phyloP scores from a whole-genome alignment of 2,797 vertebrate species.

The Knipowitschia caucasica region DNA sequence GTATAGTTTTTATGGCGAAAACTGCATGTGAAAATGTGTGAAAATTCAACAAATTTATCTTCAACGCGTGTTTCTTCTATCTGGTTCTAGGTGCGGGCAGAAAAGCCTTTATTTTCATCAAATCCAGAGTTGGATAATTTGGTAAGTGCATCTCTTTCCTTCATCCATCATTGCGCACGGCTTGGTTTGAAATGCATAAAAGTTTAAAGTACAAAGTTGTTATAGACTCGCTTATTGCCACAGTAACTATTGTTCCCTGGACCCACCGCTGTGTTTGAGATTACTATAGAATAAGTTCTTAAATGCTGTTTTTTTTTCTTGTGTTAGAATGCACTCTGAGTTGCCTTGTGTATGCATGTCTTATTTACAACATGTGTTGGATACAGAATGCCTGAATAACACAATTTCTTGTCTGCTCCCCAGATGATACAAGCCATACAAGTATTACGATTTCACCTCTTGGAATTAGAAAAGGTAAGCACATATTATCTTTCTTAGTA shows the following conservation, averaged over 20 bases:
- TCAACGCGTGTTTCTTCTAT: constrained; percentile 57
- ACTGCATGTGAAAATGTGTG: constrained; percentile 23
- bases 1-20: no score
- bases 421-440: constrained; percentile 99
- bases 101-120: constrained; percentile 99
- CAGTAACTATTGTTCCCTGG: constrained; percentile 43
- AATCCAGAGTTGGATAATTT: constrained; percentile 99
- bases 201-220: constrained; percentile 42
- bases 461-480: constrained; percentile 99
- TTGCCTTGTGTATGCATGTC: no score
- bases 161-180: constrained; percentile 14
- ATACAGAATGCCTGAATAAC: not conserved
- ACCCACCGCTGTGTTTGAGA: constrained; percentile 35
- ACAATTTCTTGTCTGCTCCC: constrained; percentile 23
- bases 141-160: constrained; percentile 80
- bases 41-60: no score
- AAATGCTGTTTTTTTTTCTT: constrained; percentile 7
- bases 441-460: constrained; percentile 99
- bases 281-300: no score
- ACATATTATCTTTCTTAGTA: not conserved
- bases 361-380: no score
- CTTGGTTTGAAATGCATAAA: constrained; percentile 34
- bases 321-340: no score
- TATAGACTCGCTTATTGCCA: constrained; percentile 39
- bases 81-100: constrained; percentile 90